Evolutionary conservation across 2,888 invertebrate species (phyloP).

Genomic region (Cephus pulcher): DNA sequence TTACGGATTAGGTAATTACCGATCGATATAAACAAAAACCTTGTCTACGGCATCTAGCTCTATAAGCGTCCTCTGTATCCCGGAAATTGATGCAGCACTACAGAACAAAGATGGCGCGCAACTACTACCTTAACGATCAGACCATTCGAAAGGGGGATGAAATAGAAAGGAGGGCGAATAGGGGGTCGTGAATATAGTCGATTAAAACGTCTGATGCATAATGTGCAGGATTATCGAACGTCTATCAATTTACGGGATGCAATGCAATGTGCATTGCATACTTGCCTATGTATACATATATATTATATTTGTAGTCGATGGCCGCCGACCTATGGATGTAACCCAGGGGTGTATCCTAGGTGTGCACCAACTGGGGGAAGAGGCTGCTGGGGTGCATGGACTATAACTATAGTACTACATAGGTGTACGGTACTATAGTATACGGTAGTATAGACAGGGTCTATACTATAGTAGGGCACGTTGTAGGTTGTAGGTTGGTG

Average conservation of each 20-base stretch:
- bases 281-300: not conserved
- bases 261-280: not conserved
- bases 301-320: not conserved
- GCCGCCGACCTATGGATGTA: not conserved
- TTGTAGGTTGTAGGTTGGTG: slow-evolving; percentile 5
- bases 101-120: not conserved
- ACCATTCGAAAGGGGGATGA: not conserved
- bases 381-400: not conserved
- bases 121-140: not conserved
- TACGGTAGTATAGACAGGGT: not conserved
- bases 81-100: not conserved
- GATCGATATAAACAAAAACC: not conserved
- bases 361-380: not conserved
- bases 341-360: not conserved
- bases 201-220: slow-evolving; percentile 4
- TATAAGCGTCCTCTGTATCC: not conserved
- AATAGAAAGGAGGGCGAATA: not conserved
- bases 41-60: not conserved
- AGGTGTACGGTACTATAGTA: not conserved
- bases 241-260: not conserved
- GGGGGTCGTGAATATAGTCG: not conserved
- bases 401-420: not conserved
- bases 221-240: slow-evolving; percentile 3
- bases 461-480: not conserved
- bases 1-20: not conserved